phyloP scores from a whole-genome alignment of 2,888 invertebrate genomes.

The Pemphredon lugubris region DNA sequence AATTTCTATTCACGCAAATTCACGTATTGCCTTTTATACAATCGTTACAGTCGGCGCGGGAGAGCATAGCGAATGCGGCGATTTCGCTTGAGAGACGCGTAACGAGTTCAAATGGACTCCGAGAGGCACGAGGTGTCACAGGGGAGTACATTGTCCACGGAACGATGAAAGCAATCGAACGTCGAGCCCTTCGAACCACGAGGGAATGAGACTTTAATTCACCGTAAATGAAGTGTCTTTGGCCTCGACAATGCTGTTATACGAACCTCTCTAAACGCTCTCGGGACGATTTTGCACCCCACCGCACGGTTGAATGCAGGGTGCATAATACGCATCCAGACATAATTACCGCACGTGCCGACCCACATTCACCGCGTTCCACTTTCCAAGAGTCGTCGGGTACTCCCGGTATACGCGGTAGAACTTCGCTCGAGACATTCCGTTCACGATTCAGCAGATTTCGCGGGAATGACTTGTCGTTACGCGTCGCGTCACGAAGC shows the following conservation, averaged over 20 bases:
- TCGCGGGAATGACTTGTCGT: not conserved
- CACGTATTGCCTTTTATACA: not conserved
- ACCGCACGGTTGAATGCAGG: slow-evolving; percentile 18
- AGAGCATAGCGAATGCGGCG: not conserved
- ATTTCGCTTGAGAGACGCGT: slow-evolving; percentile 7
- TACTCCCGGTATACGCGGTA: not conserved
- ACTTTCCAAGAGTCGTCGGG: slow-evolving; percentile 36
- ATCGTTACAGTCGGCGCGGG: not conserved
- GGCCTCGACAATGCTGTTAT: slow-evolving; percentile 40
- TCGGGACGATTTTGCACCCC: slow-evolving; percentile 21
- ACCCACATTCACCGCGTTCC: slow-evolving; percentile 53
- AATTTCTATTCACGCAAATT: slow-evolving; percentile 11
- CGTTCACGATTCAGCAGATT: not conserved
- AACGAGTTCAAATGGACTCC: slow-evolving; percentile 31
- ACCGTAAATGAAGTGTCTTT: slow-evolving; percentile 59
- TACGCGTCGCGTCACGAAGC: not conserved
- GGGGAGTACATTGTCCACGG: slow-evolving; percentile 40
- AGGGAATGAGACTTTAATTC: slow-evolving; percentile 58
- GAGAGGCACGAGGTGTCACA: slow-evolving; percentile 44
- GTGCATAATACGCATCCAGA: slow-evolving; percentile 41
- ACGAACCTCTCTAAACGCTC: slow-evolving; percentile 27
- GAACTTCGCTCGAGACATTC: slow-evolving; percentile 3
- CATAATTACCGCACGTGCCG: slow-evolving; percentile 56
- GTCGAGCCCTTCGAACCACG: slow-evolving; percentile 10
- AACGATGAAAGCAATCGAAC: slow-evolving; percentile 44